Conservation (phyloP, 2,113 vertebrate genomes). For the Atherinomorus stipes region DNA sequence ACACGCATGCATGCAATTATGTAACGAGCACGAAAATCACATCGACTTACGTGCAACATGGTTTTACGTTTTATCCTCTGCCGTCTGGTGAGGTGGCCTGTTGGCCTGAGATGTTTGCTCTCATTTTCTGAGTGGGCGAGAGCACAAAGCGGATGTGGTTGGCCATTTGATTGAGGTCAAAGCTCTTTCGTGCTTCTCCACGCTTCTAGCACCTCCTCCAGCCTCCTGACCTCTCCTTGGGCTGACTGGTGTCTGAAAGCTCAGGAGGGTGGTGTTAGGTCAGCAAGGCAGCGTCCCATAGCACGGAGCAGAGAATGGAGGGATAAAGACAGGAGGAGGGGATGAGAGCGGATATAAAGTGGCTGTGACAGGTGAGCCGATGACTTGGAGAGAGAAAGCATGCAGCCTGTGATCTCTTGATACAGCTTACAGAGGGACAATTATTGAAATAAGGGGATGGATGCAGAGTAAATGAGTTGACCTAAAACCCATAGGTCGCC, state of each 20-base stretch:
- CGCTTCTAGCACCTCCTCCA: conserved; percentile 2
- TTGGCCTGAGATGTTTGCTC: conserved; percentile 37
- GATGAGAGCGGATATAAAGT: conserved; percentile 59
- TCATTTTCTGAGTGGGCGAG: conserved; percentile 55
- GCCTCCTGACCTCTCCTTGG: conserved; percentile 45
- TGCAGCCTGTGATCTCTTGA: conserved; percentile 74
- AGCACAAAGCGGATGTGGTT: conserved; percentile 64
- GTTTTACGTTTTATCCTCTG: conserved; percentile 24
- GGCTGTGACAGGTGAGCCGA: conserved; percentile 74
- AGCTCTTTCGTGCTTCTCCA: conserved; percentile 40
- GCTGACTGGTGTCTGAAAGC: conserved; percentile 40
- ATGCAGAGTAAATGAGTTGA: conserved; percentile 84
- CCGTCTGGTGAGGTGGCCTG: conserved; percentile 1
- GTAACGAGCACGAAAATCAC: conserved; percentile 15
- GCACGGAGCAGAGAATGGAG: conserved; percentile 24
- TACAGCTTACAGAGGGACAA: conserved; percentile 71
- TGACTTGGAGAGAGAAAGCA: conserved; percentile 66
- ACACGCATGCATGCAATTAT: conserved; percentile 6
- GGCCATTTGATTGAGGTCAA: conserved; percentile 74
- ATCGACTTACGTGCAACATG: conserved; percentile 23
- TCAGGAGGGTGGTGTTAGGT: conserved; percentile 53
- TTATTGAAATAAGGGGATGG: conserved; percentile 86
- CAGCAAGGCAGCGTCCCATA: conserved; percentile 35
- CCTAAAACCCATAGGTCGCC: conserved; percentile 85
- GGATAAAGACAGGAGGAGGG: conserved; percentile 41